These are phyloP conservation scores for Malacosoma neustria DNA, from an alignment of 2,888 invertebrate species.

Conservation along the genomic window DNA sequence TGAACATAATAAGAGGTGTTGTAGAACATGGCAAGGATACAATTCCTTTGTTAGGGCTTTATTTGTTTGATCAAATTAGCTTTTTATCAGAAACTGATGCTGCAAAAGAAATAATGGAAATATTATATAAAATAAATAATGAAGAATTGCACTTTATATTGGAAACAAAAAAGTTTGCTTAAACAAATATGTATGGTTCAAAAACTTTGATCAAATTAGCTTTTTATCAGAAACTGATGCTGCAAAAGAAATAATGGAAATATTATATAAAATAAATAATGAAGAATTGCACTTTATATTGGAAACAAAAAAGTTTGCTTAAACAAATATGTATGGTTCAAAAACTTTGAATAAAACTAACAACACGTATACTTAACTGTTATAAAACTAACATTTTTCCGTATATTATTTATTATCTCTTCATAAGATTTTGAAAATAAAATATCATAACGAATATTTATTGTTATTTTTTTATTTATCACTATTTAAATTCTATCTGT, in stretches of 20 bases:
- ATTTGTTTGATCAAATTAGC: background rate
- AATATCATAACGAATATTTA: too few species aligned
- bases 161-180: background rate
- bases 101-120: background rate
- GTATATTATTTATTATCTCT: too few species aligned
- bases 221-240: background rate
- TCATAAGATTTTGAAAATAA: too few species aligned
- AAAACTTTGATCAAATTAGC: background rate
- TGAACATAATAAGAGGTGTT: background rate
- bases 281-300: background rate
- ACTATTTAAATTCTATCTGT: too few species aligned
- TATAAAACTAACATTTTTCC: too few species aligned
- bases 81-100: background rate
- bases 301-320: background rate
- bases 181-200: too few species aligned
- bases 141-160: background rate
- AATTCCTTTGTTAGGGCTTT: background rate
- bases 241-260: background rate
- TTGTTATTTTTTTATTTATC: too few species aligned
- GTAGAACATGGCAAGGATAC: background rate
- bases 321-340: too few species aligned
- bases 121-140: background rate
- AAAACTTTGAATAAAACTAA: background rate
- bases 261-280: background rate
- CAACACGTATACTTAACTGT: too few species aligned